phyloP scores from a whole-genome alignment of 2,888 invertebrate genomes.

The Andrena bicolor region DNA sequence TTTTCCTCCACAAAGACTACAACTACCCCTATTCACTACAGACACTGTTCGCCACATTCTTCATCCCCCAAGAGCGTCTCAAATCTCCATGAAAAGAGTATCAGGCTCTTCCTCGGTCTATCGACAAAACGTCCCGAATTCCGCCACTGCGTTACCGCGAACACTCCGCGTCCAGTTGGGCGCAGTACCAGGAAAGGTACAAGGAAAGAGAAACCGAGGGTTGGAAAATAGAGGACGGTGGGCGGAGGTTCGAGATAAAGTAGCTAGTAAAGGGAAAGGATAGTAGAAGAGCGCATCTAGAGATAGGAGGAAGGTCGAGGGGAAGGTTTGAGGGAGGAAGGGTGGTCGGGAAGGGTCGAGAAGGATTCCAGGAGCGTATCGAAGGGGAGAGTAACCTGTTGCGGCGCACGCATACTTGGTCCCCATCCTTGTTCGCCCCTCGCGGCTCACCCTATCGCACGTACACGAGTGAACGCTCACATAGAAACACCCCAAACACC shows the following conservation, averaged over 20 bases:
- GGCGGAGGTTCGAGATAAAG: background rate
- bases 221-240: background rate
- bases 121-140: background rate
- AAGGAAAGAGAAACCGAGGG: background rate
- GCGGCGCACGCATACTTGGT: constrained; percentile 79
- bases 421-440: constrained; percentile 83
- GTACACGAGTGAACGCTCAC: constrained; percentile 32
- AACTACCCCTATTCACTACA: no score
- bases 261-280: background rate
- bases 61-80: no score
- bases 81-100: no score
- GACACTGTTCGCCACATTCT: no score
- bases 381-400: constrained; percentile 80
- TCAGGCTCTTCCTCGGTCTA: no score
- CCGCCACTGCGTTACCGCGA: background rate
- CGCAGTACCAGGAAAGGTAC: background rate
- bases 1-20: no score
- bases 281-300: background rate
- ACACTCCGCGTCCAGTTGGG: background rate
- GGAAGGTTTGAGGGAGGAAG: constrained; percentile 27
- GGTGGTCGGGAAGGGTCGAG: constrained; percentile 46
- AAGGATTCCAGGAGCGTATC: constrained; percentile 62
- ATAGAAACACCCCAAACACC: constrained; percentile 30
- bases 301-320: constrained; percentile 30
- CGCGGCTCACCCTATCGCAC: constrained; percentile 6